Percentiles rank a stretch among this genome's conserved stretches.
Conservation (phyloP, 2,797 vertebrate genomes). For the Pterois miles region DNA sequence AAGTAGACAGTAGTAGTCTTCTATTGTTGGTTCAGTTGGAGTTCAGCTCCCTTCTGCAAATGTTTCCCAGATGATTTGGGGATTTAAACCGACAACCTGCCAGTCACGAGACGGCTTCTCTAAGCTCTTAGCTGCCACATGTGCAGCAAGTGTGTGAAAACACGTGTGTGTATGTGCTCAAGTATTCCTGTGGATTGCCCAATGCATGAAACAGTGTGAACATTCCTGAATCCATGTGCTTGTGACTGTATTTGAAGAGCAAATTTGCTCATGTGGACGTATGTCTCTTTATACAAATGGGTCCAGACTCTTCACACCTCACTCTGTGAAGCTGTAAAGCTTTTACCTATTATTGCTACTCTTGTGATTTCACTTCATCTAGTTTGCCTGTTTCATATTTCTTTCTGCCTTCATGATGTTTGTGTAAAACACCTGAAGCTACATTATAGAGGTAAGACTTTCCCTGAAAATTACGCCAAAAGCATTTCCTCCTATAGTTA, state of each 20-base stretch:
- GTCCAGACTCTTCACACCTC: neutral
- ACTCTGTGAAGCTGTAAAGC: neutral
- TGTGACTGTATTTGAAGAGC: neutral
- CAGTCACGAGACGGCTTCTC: neutral
- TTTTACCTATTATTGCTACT: neutral
- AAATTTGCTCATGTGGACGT: neutral
- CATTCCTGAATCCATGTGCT: neutral
- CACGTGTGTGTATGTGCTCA: neutral
- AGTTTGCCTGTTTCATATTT: neutral
- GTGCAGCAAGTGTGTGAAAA: neutral
- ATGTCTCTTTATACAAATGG: neutral
- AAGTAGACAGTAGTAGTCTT: neutral
- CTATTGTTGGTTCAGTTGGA: neutral
- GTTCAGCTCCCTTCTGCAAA: neutral
- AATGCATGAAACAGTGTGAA: neutral
- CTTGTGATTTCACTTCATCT: neutral
- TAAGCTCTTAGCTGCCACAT: neutral
- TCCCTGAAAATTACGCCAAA: neutral
- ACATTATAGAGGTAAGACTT: neutral
- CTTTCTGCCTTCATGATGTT: too few species aligned
- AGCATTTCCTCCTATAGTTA: neutral
- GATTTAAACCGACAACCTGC: conserved; percentile 9
- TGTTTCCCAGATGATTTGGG: neutral
- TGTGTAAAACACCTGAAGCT: neutral
- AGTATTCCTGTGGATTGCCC: neutral